Evolutionary conservation across 2,113 vertebrate species (phyloP).

Genomic region (Holacanthus passer): DNA sequence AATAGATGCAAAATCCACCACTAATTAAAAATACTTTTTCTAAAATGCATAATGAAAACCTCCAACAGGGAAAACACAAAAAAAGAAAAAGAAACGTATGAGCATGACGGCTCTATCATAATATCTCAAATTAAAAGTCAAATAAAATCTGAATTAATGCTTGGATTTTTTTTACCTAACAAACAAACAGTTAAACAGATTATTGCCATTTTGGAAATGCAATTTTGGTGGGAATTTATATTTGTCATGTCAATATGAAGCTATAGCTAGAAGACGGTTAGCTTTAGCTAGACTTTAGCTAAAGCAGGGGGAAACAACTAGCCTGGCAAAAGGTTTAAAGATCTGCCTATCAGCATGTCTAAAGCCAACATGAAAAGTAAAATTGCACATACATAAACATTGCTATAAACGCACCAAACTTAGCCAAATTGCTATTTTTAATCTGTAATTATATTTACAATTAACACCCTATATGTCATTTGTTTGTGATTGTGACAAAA

Average conservation of each 20-base stretch:
- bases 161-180: background rate
- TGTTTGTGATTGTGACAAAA: too few species aligned
- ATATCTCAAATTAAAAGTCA: background rate
- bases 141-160: background rate
- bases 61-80: background rate
- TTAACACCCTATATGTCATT: too few species aligned
- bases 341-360: background rate
- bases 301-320: background rate
- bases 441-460: background rate
- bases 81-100: background rate
- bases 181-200: background rate
- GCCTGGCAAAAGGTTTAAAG: background rate
- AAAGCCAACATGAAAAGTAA: background rate
- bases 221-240: too few species aligned
- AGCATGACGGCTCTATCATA: background rate
- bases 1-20: background rate
- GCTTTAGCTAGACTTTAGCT: background rate
- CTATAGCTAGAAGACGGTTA: background rate
- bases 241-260: background rate
- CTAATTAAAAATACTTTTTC: background rate
- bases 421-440: background rate
- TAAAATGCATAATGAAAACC: background rate
- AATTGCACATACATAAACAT: background rate
- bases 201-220: too few species aligned
- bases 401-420: background rate